Conservation (phyloP, 2,797 vertebrate genomes). For the Muscicapa comitata region DNA sequence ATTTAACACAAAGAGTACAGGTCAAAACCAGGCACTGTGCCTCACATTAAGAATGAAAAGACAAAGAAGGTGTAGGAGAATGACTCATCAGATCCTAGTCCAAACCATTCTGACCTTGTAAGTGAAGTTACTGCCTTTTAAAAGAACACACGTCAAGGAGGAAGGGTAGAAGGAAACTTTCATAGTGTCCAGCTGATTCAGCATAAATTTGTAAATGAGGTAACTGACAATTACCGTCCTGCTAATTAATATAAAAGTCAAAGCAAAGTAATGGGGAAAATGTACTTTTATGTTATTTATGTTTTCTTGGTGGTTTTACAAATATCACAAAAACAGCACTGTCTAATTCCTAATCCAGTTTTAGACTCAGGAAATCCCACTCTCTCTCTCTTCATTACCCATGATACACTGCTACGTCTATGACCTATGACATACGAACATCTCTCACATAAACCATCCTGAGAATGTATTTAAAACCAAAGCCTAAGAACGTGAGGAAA, state of each 20-base stretch:
- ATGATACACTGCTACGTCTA: not conserved
- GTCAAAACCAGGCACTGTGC: constrained; percentile 10
- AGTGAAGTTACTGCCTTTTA: not conserved
- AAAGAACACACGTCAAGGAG: not conserved
- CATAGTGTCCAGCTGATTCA: not conserved
- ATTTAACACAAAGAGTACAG: constrained; percentile 47
- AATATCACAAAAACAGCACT: not conserved
- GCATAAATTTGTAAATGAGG: not conserved
- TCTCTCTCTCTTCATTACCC: not conserved
- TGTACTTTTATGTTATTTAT: not conserved
- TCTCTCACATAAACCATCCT: not conserved
- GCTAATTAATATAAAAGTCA: not conserved
- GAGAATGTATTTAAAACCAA: not conserved
- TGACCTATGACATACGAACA: not conserved
- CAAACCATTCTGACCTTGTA: not conserved
- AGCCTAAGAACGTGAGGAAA: not conserved
- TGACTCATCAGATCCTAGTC: not conserved
- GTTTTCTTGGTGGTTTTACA: not conserved
- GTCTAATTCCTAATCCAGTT: not conserved
- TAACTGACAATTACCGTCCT: not conserved
- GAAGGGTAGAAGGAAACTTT: not conserved
- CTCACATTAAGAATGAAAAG: not conserved
- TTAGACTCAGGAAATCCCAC: not conserved
- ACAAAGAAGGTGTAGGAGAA: not conserved
- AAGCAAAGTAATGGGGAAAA: not conserved